phyloP scores from a whole-genome alignment of 2,888 invertebrate genomes.

The Parascotia fuliginaria region DNA sequence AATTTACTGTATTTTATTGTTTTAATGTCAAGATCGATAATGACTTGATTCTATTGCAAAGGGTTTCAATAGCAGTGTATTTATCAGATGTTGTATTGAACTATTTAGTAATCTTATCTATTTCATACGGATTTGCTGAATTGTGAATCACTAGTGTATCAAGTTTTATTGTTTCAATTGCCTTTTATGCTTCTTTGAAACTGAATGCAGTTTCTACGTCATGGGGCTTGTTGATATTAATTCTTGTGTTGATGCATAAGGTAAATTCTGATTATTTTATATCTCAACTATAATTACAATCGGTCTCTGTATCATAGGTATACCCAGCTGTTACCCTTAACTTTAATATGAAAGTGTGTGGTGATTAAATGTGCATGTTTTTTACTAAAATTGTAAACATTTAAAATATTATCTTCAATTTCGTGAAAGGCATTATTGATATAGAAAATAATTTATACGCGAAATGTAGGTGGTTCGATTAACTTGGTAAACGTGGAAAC shows the following conservation, averaged over 20 bases:
- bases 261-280: neutral
- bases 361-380: too few species aligned
- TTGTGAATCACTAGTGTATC: slow-evolving; percentile 5
- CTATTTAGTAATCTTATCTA: slow-evolving; percentile 9
- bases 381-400: too few species aligned
- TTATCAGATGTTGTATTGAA: slow-evolving; percentile 2
- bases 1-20: slow-evolving; percentile 2
- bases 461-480: too few species aligned
- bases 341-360: too few species aligned
- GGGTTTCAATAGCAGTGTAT: neutral
- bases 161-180: neutral
- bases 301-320: neutral
- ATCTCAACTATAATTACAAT: too few species aligned
- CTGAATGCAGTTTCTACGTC: neutral
- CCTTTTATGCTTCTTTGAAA: neutral
- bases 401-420: too few species aligned
- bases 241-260: neutral
- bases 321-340: too few species aligned
- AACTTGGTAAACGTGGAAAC: too few species aligned
- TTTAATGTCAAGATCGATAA: neutral
- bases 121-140: neutral
- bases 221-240: neutral
- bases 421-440: too few species aligned
- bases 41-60: neutral
- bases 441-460: too few species aligned